Conservation (phyloP, 2,113 vertebrate species). For the Caloenas nicobarica region DNA sequence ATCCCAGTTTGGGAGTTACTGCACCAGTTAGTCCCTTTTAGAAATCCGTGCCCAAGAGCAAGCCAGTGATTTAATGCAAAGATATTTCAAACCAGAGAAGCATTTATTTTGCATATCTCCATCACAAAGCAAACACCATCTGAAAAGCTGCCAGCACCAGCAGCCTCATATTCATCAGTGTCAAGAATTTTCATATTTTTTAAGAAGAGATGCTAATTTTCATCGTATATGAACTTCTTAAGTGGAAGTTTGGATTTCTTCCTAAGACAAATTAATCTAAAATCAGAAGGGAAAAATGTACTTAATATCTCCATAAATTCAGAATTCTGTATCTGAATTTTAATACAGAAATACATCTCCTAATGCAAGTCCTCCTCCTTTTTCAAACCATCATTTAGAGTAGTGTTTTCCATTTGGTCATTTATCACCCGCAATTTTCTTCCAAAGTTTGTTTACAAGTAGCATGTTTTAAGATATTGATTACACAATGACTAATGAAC, state of each 20-base stretch:
- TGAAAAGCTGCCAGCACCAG: neutral
- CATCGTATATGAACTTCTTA: neutral
- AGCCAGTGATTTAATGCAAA: neutral
- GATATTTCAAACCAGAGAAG: neutral
- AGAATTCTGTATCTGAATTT: neutral
- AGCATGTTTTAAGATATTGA: neutral
- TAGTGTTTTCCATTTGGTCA: neutral
- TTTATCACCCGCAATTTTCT: slow-evolving; percentile 3
- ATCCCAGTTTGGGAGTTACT: neutral
- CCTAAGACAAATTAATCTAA: slow-evolving; percentile 2
- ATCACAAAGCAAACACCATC: neutral
- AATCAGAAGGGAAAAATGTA: neutral
- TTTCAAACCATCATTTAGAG: neutral
- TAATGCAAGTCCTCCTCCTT: neutral
- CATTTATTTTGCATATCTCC: neutral
- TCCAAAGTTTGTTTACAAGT: neutral
- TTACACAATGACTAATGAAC: slow-evolving; percentile 22
- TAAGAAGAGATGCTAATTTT: neutral
- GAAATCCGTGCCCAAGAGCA: neutral
- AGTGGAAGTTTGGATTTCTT: neutral
- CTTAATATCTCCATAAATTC: neutral
- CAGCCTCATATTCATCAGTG: neutral
- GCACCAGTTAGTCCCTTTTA: neutral
- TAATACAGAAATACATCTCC: neutral
- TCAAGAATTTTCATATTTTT: neutral